Conservation (phyloP, 2,888 invertebrate genomes). For the Oasisia sp. region DNA sequence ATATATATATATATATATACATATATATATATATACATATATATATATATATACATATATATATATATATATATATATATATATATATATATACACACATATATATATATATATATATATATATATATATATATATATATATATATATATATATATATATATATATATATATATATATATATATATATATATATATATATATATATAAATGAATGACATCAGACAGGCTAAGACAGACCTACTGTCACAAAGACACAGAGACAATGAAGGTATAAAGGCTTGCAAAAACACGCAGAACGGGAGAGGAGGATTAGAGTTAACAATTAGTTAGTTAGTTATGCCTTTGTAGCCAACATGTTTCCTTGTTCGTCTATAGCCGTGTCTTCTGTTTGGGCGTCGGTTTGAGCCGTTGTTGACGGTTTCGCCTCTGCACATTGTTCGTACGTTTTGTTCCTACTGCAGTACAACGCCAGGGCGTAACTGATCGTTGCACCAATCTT, state of each 20-base stretch:
- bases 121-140: neutral
- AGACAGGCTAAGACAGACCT: neutral
- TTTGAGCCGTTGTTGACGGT: neutral
- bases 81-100: no score
- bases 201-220: neutral
- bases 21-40: neutral
- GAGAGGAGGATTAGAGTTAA: neutral
- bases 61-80: no score
- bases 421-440: neutral
- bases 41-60: neutral
- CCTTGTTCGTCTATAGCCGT: neutral
- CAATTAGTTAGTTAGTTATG: neutral
- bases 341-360: neutral
- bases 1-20: no score
- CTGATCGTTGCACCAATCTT: constrained; percentile 23
- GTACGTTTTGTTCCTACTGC: neutral
- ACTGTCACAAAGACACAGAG: neutral
- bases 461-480: neutral
- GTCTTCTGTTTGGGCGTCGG: neutral
- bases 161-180: neutral
- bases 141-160: neutral
- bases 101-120: no score
- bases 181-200: neutral
- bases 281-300: neutral
- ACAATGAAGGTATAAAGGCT: neutral